Evolutionary conservation across 2,797 vertebrate genomes (phyloP).

Genomic region (Dendrocincla fuliginosa): DNA sequence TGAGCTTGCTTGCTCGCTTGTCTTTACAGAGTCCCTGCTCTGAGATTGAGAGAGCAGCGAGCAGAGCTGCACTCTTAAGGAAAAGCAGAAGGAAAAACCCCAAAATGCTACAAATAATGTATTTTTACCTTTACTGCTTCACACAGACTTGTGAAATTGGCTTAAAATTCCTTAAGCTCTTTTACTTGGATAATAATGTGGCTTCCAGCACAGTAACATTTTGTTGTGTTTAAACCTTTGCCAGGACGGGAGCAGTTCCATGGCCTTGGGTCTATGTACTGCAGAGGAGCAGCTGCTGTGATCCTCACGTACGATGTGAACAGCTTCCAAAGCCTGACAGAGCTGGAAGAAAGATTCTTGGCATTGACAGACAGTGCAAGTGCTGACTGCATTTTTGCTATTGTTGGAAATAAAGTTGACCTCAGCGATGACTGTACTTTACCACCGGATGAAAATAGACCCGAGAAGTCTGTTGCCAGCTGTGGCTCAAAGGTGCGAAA

Average conservation of each 20-base stretch:
- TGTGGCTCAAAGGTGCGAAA: conserved; percentile 66
- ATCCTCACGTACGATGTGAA: conserved; percentile 94
- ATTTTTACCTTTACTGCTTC: background rate
- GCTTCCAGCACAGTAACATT: background rate
- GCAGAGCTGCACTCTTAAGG: background rate
- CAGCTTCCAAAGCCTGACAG: conserved; percentile 88
- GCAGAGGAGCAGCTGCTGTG: conserved; percentile 89
- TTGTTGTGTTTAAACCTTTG: conserved; percentile 6
- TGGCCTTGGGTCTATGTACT: conserved; percentile 97
- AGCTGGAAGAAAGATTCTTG: conserved; percentile 95
- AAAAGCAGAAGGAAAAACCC: background rate
- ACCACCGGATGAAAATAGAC: background rate
- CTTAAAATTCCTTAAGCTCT: background rate
- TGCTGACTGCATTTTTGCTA: conserved; percentile 90
- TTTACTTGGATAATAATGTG: background rate
- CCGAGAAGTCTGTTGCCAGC: conserved; percentile 4
- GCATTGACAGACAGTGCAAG: conserved; percentile 92
- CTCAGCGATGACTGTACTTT: conserved; percentile 79
- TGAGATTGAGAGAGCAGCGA: background rate
- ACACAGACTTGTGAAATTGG: background rate
- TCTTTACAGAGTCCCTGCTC: background rate
- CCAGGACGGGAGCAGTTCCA: conserved; percentile 97
- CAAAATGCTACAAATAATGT: background rate
- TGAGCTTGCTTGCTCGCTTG: rapidly evolving
- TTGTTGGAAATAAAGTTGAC: conserved; percentile 96